Conservation (phyloP, 2,797 vertebrate species). For the Paguma larvata region DNA sequence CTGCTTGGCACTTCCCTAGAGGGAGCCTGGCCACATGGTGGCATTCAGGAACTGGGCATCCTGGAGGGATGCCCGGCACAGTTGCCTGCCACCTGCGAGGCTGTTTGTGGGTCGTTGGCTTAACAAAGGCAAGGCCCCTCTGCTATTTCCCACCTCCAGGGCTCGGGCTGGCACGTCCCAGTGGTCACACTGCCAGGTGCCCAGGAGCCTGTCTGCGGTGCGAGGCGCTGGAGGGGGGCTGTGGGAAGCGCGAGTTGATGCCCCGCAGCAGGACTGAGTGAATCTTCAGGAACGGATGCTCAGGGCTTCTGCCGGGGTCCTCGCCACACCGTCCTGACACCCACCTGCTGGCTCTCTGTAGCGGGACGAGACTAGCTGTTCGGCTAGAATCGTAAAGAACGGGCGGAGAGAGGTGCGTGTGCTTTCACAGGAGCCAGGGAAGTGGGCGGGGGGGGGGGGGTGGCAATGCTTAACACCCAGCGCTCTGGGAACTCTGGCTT, state of each 20-base stretch:
- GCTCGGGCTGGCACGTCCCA: not conserved
- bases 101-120: not conserved
- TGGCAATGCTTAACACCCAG: not conserved
- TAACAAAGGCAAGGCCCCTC: not conserved
- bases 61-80: not conserved
- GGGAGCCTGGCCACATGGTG: not conserved
- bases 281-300: not conserved
- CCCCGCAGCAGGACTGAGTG: not conserved
- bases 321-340: not conserved
- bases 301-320: not conserved
- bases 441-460: not conserved
- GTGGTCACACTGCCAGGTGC: accelerated
- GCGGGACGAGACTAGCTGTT: not conserved
- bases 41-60: not conserved
- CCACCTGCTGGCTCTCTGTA: not conserved
- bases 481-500: not conserved
- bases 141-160: not conserved
- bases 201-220: not conserved
- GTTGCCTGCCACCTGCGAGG: not conserved
- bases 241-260: not conserved
- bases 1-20: not conserved
- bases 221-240: not conserved
- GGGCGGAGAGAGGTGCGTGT: too few species aligned
- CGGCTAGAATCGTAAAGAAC: not conserved
- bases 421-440: accelerated